Conservation (phyloP, 2,797 vertebrate species). For the Clarias pachynema region DNA sequence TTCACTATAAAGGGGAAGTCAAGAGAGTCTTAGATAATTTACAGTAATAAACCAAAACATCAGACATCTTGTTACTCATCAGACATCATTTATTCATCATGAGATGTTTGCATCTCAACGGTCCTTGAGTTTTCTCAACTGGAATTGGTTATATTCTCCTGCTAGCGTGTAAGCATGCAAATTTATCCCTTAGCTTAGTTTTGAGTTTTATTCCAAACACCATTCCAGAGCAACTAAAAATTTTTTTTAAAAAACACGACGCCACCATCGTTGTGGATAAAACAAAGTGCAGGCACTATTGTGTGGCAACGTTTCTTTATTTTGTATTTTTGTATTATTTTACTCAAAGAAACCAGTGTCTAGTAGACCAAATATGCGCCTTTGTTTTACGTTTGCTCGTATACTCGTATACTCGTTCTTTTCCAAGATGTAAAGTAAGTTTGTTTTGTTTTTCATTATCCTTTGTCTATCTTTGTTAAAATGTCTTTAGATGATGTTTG, state of each 20-base stretch:
- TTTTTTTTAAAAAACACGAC: too few species aligned
- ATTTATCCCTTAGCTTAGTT: neutral
- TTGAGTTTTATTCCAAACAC: neutral
- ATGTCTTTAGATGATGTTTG: neutral
- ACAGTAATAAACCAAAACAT: neutral
- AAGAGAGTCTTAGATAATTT: neutral
- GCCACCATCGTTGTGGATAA: neutral
- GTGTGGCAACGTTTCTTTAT: neutral
- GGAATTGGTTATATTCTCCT: neutral
- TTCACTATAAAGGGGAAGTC: neutral
- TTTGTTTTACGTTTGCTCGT: neutral
- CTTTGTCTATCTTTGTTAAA: neutral
- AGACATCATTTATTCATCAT: neutral
- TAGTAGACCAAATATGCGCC: slow-evolving; percentile 19
- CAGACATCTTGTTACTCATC: neutral
- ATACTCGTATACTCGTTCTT: neutral
- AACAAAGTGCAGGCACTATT: slow-evolving; percentile 1
- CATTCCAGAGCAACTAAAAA: neutral
- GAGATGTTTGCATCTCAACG: neutral
- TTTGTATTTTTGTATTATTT: neutral
- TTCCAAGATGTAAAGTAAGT: neutral
- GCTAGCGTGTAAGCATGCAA: neutral
- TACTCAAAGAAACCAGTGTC: neutral
- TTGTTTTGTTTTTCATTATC: neutral
- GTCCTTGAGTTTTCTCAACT: neutral